Base-by-base conservation (phyloP, 2,113 vertebrate species). In the Lasiurus cinereus region DNA sequence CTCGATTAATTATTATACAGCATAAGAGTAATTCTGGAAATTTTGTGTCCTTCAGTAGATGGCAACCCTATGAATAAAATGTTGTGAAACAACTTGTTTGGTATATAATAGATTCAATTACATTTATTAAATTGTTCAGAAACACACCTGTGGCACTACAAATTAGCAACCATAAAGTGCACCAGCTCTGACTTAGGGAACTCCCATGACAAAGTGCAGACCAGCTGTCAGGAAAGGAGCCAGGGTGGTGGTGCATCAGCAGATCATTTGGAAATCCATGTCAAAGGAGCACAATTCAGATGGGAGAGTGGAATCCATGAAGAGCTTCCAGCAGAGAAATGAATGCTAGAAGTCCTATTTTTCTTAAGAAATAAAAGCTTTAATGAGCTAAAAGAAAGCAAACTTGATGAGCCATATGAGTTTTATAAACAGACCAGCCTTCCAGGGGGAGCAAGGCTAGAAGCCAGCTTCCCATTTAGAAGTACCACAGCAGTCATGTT, bases 1-100 rank as follows among this genome's bases (percentile, higher is more conserved):
- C 64, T 50, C 70, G 94, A 62, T 96, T 97, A 91, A 96, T 79
- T 83, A 94, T 84, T 93, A 83, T 96, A 84, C 56, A 93, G 94
- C 66, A 39, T 93, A 97, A 88, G 82, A 95, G 80, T 94, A 96
- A 97, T 96, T 93, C 94, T 90, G 80, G 66, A 7, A 90, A 84
- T 86, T 91, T 93, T 82, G 39, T 39, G 39, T 39, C 39, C 39
- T 39, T 39, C 5, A 39, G 39, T 39, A 39, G 39, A 39, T 39
- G 39, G 39, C 39, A 39, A 39, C 39, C 39, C 50, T 36, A 33
- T 85, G 54, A 54, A 76, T 69, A 73, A 31, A 80, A 84, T 86
- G 88, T 93, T 82, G 66, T 91, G 77, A 88, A 93, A 91, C 87
- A 89, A 82, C 43, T 93, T 92, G 88, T 85, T 39, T 77, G 80